These are phyloP conservation scores for Ferdinandea cuprea DNA, from an alignment of 2,888 invertebrate species.

Conservation along the genomic window DNA sequence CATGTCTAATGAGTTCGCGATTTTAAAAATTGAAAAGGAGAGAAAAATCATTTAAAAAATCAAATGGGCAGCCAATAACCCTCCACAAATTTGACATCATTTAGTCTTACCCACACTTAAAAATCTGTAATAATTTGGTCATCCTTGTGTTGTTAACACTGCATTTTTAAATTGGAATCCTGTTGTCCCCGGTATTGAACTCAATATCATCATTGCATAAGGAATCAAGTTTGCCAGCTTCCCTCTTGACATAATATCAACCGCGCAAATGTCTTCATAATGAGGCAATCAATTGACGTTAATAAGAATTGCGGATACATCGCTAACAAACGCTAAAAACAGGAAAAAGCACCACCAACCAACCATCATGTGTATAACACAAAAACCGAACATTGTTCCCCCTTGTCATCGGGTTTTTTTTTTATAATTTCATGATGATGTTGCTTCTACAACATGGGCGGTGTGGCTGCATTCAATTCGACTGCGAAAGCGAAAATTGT, in stretches of 20 bases:
- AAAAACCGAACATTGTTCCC: slow-evolving; percentile 48
- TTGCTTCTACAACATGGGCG: slow-evolving; percentile 8
- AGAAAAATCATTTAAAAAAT: no score
- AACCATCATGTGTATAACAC: slow-evolving; percentile 26
- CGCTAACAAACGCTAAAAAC: slow-evolving; percentile 58
- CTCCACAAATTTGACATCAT: no score
- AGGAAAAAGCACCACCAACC: slow-evolving; percentile 50
- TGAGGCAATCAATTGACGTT: slow-evolving; percentile 70
- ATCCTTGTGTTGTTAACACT: no score
- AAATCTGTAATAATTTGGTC: no score
- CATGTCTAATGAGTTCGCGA: no score
- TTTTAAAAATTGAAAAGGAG: no score
- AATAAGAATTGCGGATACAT: slow-evolving; percentile 59
- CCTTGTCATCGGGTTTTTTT: slow-evolving; percentile 57
- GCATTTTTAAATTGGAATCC: slow-evolving; percentile 21
- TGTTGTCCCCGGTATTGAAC: neutral
- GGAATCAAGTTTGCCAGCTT: slow-evolving; percentile 6
- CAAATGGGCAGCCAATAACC: no score
- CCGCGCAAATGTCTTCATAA: slow-evolving; percentile 51
- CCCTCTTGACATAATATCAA: slow-evolving; percentile 31
- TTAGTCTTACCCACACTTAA: no score
- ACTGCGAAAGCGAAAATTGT: slow-evolving; percentile 69
- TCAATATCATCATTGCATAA: slow-evolving; percentile 19
- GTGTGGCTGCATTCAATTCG: slow-evolving; percentile 57
- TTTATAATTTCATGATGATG: neutral